Percentiles rank a stretch among this genome's conserved stretches.
phyloP scores from a whole-genome alignment of 1,140 invertebrate genomes.

The Diploscapter pachys region DNA sequence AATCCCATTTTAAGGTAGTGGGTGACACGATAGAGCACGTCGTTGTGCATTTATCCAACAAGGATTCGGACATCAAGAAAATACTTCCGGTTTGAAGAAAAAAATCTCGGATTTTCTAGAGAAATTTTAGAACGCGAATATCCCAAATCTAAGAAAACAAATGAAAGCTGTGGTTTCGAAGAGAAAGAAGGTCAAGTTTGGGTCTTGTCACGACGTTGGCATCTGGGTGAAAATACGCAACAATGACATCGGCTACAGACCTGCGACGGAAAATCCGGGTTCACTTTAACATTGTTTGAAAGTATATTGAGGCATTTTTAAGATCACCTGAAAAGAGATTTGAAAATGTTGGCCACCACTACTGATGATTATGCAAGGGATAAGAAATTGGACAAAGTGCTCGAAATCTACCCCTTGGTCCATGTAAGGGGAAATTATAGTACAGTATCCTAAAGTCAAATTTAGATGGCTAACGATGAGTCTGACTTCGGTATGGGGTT shows the following conservation, averaged over 20 bases:
- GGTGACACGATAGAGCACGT: constrained; percentile 10
- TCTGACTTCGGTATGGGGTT: constrained; percentile 23
- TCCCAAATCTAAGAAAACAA: background rate
- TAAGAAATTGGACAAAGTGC: background rate
- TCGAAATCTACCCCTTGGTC: background rate
- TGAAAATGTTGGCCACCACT: background rate
- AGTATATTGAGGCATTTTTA: background rate
- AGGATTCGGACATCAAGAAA: constrained; percentile 12
- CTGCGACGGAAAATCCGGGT: background rate
- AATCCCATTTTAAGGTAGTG: constrained; percentile 4
- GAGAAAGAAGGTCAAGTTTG: background rate
- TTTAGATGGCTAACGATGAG: constrained; percentile 25
- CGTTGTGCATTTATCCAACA: constrained; percentile 3
- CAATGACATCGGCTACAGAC: background rate
- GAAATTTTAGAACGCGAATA: background rate
- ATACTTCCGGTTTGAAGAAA: constrained; percentile 2
- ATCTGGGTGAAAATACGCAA: background rate
- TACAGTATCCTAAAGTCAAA: background rate
- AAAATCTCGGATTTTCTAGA: background rate
- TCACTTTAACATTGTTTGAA: background rate
- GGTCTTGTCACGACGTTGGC: background rate
- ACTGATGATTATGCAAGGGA: background rate
- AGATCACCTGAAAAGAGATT: background rate
- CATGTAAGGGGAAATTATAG: background rate
- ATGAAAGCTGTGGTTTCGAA: background rate